phyloP scores from a whole-genome alignment of 1,140 invertebrate species.

The Battus philenor region DNA sequence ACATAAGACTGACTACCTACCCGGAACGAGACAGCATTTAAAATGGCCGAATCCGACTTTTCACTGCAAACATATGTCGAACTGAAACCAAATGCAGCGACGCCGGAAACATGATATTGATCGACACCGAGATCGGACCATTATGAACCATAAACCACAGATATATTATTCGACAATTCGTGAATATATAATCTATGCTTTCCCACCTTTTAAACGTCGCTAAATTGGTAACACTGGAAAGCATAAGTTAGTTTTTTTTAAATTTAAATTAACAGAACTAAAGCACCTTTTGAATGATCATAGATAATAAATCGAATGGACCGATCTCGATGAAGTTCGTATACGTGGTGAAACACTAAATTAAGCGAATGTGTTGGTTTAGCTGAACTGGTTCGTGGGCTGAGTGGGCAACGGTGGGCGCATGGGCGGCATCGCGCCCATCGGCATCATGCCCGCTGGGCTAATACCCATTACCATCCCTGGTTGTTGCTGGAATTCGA shows the following conservation, averaged over 20 bases:
- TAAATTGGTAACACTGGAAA: no score
- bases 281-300: no score
- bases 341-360: slow-evolving; percentile 1
- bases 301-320: background rate
- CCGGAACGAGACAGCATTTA: slow-evolving; percentile 20
- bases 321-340: slow-evolving; percentile 16
- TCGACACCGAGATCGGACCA: slow-evolving; percentile 8
- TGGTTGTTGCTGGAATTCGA: slow-evolving; percentile 62
- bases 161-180: no score
- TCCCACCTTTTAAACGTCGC: no score
- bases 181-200: no score
- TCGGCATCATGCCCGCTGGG: slow-evolving; percentile 47
- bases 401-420: slow-evolving; percentile 52
- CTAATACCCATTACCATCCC: slow-evolving; percentile 67
- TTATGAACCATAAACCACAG: background rate
- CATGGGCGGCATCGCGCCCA: slow-evolving; percentile 50
- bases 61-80: background rate
- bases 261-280: no score
- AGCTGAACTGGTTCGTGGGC: slow-evolving; percentile 64
- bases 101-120: slow-evolving; percentile 5
- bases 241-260: no score
- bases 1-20: slow-evolving; percentile 22
- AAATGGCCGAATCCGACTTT: slow-evolving; percentile 13
- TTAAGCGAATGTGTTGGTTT: slow-evolving; percentile 25
- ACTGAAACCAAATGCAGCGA: slow-evolving; percentile 1